A percentile compares a stretch with the other conserved stretches of the same genome.
Conservation (phyloP, 2,888 invertebrate genomes). For the Sphaerophoria taeniata region DNA sequence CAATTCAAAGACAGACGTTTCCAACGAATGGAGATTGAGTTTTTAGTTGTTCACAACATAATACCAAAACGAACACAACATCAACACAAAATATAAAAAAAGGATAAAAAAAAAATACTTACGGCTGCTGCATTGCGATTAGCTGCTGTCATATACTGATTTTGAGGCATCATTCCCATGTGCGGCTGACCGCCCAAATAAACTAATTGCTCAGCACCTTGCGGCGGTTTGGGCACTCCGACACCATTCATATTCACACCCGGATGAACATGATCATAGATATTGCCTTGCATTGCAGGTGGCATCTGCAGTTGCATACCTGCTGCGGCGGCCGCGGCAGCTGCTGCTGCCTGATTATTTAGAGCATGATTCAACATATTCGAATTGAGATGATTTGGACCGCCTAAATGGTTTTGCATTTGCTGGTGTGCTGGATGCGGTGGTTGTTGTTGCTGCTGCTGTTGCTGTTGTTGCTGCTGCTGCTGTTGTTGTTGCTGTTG, state of each 20-base stretch:
- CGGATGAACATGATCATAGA: slow-evolving; percentile 82
- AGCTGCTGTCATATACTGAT: slow-evolving; percentile 82
- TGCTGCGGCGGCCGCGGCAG: slow-evolving; percentile 79
- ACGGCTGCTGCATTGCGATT: slow-evolving; percentile 82
- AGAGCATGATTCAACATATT: slow-evolving; percentile 82
- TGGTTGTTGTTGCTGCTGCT: slow-evolving; percentile 82
- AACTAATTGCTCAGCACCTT: slow-evolving; percentile 81
- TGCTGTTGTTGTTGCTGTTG: slow-evolving; percentile 82
- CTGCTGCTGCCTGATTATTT: slow-evolving; percentile 80
- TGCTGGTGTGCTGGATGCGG: slow-evolving; percentile 84
- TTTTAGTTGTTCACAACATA: not conserved
- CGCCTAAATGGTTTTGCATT: slow-evolving; percentile 82
- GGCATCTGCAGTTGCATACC: slow-evolving; percentile 81
- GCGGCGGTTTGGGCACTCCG: slow-evolving; percentile 77
- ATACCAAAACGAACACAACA: not conserved
- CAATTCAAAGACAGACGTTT: too few species aligned
- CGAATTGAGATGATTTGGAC: slow-evolving; percentile 79
- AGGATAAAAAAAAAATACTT: slow-evolving; percentile 75
- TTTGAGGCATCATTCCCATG: slow-evolving; percentile 81
- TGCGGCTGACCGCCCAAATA: slow-evolving; percentile 82
- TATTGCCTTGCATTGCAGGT: slow-evolving; percentile 79
- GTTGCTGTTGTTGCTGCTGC: slow-evolving; percentile 84
- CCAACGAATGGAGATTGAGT: too few species aligned
- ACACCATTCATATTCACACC: slow-evolving; percentile 80
- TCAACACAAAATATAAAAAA: not conserved